Evolutionary conservation across 2,797 vertebrate genomes (phyloP), one percentile per base, ranked within the genome.

Genomic region (Takifugu rubripes): DNA sequence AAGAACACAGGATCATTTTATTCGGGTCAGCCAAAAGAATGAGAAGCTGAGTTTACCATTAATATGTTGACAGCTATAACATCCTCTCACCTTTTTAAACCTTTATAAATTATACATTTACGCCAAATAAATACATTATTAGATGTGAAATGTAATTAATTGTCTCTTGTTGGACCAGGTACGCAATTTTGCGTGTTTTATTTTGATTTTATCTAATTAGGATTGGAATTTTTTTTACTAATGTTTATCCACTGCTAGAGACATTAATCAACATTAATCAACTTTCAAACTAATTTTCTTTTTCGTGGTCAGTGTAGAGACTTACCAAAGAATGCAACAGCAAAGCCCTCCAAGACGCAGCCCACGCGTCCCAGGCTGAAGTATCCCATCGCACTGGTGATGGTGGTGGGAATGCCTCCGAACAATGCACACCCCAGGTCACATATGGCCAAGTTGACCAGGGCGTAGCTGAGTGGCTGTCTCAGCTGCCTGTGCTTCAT

Each of bases 281-380:
- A 52, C 14, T 6, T 17, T 8, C 26, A 36, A 43, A 7, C 21
- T 27, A 0, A 48, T 15, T 45, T 14, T 7, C 27, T 40, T 14
- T 40, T 40, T 40, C 10, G 36, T 40, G 4, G 4, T 14, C 36
- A 40, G 1, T 40, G 36, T 40, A 12, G 3, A 4, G 1, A 75
- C 93, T 94, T 84, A 95, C 94, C 93, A 63, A 95, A 95, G 75
- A 93, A 93, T 1, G 92, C 84, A 25, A 96, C 93, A 2, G 92
- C 88, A 68, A 95, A 96, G 56, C 91, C 94, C 81, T 94, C 93
- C 44, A 95, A 47, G 3, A 93, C 73, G 8, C 94, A 95, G 52
- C 92, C 92, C 66, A 89, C 82, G 9, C 71, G 82, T 48, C 94
- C 94, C 76, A 95, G 82, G 59, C 86, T 92, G 86, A 95, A 95